Conservation (phyloP, 2,797 vertebrate species). For the Rhinophrynus dorsalis region DNA sequence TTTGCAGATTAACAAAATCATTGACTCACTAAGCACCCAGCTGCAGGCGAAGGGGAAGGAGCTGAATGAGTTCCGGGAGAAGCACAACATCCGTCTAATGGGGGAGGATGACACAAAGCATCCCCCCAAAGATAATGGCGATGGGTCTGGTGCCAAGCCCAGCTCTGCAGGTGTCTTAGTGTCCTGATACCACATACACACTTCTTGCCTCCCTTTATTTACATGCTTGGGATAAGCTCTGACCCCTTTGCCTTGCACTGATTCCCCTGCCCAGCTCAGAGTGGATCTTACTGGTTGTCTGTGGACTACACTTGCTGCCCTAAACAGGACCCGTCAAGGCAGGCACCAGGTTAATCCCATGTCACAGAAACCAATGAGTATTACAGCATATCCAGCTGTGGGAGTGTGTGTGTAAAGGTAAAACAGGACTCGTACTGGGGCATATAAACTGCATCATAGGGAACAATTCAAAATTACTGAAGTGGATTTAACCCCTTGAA, state of each 20-base stretch:
- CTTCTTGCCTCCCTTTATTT: background rate
- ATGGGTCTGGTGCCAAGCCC: constrained; percentile 71
- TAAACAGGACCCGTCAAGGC: no score
- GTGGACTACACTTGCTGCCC: background rate
- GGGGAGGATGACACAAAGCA: constrained; percentile 77
- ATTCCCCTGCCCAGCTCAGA: background rate
- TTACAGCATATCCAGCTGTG: no score
- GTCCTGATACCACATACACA: constrained; percentile 69
- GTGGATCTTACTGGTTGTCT: background rate
- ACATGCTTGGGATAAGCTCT: background rate
- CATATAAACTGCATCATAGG: no score
- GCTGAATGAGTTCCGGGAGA: constrained; percentile 89
- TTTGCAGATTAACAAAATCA: constrained; percentile 83
- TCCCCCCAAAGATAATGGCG: constrained; percentile 62
- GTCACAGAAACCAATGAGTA: no score
- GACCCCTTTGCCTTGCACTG: background rate
- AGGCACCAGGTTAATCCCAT: no score
- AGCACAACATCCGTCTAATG: constrained; percentile 90
- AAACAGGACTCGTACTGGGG: no score
- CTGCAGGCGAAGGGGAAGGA: constrained; percentile 89
- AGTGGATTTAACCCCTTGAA: no score
- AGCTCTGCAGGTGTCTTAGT: constrained; percentile 83
- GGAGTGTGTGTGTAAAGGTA: no score
- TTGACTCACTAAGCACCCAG: constrained; percentile 80
- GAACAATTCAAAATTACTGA: no score